These are phyloP conservation scores for Rhamnusium bicolor DNA, from an alignment of 2,888 invertebrate species.

Conservation along the genomic window DNA sequence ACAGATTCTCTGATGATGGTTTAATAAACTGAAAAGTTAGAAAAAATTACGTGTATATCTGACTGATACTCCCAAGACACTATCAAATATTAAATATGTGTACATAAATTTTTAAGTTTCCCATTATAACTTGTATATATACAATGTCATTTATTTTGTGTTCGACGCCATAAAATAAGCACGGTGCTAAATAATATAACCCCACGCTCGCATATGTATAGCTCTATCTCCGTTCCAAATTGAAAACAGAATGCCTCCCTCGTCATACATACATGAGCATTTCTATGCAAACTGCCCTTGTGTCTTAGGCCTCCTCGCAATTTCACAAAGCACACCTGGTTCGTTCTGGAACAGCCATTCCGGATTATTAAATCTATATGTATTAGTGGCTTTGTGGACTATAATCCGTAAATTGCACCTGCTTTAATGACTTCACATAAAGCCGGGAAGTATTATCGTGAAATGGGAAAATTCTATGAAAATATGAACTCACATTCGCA, in stretches of 20 bases:
- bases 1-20: too few species aligned
- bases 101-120: too few species aligned
- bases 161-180: not conserved
- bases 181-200: conserved; percentile 7
- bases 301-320: conserved; percentile 55
- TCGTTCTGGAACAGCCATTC: conserved; percentile 44
- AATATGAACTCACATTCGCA: conserved; percentile 14
- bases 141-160: not conserved
- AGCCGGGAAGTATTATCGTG: conserved; percentile 5
- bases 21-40: too few species aligned
- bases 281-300: conserved; percentile 57
- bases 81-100: too few species aligned
- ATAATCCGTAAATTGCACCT: conserved; percentile 53
- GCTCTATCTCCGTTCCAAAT: conserved; percentile 46
- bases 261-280: conserved; percentile 44
- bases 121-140: not conserved
- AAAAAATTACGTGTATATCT: too few species aligned
- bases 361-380: conserved; percentile 57
- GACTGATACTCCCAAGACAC: too few species aligned
- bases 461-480: not conserved
- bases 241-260: conserved; percentile 48
- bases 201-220: conserved; percentile 1
- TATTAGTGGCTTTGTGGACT: conserved; percentile 50
- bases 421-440: conserved; percentile 41
- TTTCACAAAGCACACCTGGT: conserved; percentile 57